Evolutionary conservation across 2,797 vertebrate species (phyloP), one percentile per base, ranked within the genome.

Genomic region (Chiroxiphia lanceolata): DNA sequence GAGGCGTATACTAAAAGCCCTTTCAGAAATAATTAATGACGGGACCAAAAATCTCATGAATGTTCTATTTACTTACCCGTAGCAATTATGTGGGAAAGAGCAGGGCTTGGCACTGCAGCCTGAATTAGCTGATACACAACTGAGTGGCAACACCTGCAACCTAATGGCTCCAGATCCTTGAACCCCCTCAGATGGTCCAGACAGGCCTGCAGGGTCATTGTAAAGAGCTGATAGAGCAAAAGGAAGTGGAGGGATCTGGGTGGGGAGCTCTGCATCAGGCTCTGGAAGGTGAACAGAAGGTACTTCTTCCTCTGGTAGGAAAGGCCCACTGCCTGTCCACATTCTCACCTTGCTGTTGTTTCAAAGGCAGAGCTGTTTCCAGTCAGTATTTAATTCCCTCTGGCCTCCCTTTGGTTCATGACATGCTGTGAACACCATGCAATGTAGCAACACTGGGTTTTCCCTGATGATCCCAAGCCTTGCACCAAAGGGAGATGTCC

Each of bases 1-100:
- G 89, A 95, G 89, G 77, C 27, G 5, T 83, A 60, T 15, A 53
- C 56, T 92, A 95, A 96, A 96, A 95, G 94, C 90, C 83, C 85
- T 85, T 93, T 95, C 87, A 95, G 89, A 96, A 96, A 94, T 93
- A 95, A 95, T 96, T 97, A 94, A 97, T 93, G 94, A 94, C 4
- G 5, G 86, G 76, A 86, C 87, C 71, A 87, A 97, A 95, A 95
- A 80, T 89, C 91, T 92, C 82, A 90, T 72, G 90, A 95, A 94
- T 91, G 90, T 91, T 82, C 72, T 94, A 79, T 93, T 94, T 95
- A 67, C 95, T 89, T 95, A 89, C 71, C 80, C 40, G 0, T 71
- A 89, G 91, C 89, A 91, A 93, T 91, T 94, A 82, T 82, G 80
- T 20, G 44, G 81, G 60, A 63, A 87, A 94, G 72, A 93, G 63